Evolutionary conservation across 2,888 invertebrate species (phyloP).

Genomic region (Leucoma salicis): DNA sequence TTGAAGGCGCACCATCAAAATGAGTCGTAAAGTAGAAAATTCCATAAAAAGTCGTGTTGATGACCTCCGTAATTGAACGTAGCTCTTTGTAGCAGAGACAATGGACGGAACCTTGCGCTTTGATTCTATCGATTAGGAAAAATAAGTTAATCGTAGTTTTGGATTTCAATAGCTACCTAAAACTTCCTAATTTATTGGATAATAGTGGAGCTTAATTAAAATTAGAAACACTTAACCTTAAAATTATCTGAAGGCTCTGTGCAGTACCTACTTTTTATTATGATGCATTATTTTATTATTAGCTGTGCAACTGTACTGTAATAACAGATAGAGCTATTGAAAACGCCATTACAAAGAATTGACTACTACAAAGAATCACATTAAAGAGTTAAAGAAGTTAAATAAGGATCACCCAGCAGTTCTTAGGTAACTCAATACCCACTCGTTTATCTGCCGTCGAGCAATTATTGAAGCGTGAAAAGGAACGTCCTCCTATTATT

Average conservation of each 20-base stretch:
- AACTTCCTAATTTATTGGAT: neutral
- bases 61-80: conserved; percentile 77
- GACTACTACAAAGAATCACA: conserved; percentile 31
- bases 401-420: conserved; percentile 57
- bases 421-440: conserved; percentile 69
- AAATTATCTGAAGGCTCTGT: conserved; percentile 17
- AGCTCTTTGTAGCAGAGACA: conserved; percentile 78
- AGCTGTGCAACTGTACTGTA: no score
- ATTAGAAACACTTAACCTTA: conserved; percentile 12
- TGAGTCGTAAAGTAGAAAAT: conserved; percentile 78
- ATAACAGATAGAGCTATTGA: no score
- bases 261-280: no score
- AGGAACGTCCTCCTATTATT: conserved; percentile 81
- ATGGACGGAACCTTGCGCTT: conserved; percentile 64
- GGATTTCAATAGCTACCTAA: neutral
- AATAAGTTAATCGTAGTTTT: conserved; percentile 7
- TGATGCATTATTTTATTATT: no score
- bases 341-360: conserved; percentile 29
- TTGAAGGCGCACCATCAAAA: conserved; percentile 82
- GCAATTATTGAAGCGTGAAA: conserved; percentile 83
- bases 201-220: neutral
- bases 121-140: conserved; percentile 62
- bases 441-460: conserved; percentile 80
- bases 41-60: conserved; percentile 82
- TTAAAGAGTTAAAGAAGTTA: conserved; percentile 63